Evolutionary conservation across 2,113 vertebrate species (phyloP).

Genomic region (Solea solea): DNA sequence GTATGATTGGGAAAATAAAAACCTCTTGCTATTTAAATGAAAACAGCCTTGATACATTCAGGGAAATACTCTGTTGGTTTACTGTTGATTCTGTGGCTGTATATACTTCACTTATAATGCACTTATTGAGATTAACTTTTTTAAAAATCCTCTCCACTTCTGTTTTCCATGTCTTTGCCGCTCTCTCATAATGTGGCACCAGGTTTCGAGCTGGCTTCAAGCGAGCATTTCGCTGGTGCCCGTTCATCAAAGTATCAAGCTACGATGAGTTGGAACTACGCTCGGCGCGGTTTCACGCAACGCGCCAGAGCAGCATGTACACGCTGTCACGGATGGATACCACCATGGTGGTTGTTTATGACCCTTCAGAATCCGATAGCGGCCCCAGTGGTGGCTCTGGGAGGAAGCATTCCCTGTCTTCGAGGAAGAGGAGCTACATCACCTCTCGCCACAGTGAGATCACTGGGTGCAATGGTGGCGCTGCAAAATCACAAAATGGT

Average conservation of each 20-base stretch:
- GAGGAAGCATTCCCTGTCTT: conserved; percentile 30
- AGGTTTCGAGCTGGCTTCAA: conserved; percentile 98
- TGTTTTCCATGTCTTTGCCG: neutral
- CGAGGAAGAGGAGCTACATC: conserved; percentile 79
- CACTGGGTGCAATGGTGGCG: conserved; percentile 68
- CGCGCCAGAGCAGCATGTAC: conserved; percentile 91
- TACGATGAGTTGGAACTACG: conserved; percentile 91
- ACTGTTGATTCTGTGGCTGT: neutral
- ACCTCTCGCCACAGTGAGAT: conserved; percentile 68
- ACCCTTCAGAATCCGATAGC: conserved; percentile 75
- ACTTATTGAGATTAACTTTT: too few species aligned
- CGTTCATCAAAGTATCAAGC: conserved; percentile 91
- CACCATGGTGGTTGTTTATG: conserved; percentile 83
- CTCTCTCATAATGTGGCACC: neutral
- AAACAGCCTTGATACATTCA: neutral
- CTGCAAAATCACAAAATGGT: conserved; percentile 71
- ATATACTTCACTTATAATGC: neutral
- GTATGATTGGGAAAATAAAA: too few species aligned
- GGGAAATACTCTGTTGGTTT: neutral
- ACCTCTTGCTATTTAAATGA: neutral
- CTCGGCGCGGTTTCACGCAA: conserved; percentile 85
- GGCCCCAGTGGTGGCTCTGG: conserved; percentile 69
- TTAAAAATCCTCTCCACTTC: too few species aligned
- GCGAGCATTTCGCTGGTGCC: conserved; percentile 93
- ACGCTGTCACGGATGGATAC: conserved; percentile 93